phyloP scores from a whole-genome alignment of 2,888 invertebrate species.

The Ceramica pisi region DNA sequence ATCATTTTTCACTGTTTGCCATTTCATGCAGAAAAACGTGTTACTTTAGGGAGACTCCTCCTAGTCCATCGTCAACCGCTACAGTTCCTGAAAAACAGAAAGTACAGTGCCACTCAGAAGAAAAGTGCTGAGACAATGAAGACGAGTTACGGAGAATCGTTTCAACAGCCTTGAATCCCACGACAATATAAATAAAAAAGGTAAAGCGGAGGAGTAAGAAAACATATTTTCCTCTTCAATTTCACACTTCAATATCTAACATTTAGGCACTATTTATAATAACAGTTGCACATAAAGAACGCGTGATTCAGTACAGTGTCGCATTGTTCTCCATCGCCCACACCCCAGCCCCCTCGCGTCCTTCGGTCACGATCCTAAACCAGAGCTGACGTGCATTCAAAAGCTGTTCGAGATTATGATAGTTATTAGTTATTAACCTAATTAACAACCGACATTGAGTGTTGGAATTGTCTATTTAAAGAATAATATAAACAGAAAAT shows the following conservation, averaged over 20 bases:
- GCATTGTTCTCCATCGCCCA: slow-evolving; percentile 51
- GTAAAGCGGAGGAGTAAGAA: not conserved
- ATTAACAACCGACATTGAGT: slow-evolving; percentile 21
- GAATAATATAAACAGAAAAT: not conserved
- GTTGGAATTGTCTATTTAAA: not conserved
- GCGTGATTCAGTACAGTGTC: slow-evolving; percentile 52
- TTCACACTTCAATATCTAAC: not conserved
- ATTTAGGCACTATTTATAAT: not conserved
- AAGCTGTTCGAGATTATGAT: slow-evolving; percentile 36
- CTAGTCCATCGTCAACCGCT: too few relatives aligned
- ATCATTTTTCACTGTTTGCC: too few relatives aligned
- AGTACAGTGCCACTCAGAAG: not conserved
- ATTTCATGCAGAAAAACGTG: too few relatives aligned
- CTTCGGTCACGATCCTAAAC: slow-evolving; percentile 60
- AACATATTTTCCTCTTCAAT: not conserved
- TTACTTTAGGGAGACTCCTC: too few relatives aligned
- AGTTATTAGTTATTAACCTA: slow-evolving; percentile 33
- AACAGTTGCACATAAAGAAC: slow-evolving; percentile 12
- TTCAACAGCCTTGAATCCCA: not conserved
- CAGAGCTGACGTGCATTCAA: slow-evolving; percentile 49
- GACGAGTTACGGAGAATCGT: not conserved
- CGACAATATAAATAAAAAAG: not conserved
- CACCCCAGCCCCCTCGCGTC: slow-evolving; percentile 26
- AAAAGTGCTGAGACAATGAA: not conserved
- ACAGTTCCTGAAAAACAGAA: not conserved